Percentiles rank a stretch among this genome's conserved stretches.
These are phyloP conservation scores for Exaiptasia diaphana DNA, from an alignment of 64 coral and sea anemone genomes.

Conservation along the genomic window DNA sequence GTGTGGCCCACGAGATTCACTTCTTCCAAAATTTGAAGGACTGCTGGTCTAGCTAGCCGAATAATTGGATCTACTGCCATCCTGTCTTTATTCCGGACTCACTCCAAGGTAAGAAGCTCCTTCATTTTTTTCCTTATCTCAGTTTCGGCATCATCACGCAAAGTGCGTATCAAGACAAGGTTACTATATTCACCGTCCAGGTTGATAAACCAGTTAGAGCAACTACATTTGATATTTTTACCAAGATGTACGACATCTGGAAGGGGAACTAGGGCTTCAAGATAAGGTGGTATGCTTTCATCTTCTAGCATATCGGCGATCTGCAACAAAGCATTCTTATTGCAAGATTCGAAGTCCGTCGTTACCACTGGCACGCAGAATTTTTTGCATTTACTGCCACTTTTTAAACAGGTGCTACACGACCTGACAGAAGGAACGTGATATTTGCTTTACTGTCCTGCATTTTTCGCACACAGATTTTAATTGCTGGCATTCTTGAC, in stretches of 20 bases:
- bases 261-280: conserved; percentile 4
- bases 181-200: conserved; percentile 4
- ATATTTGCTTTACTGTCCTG: too few relatives aligned
- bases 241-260: conserved; percentile 63
- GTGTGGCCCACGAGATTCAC: conserved; percentile 17
- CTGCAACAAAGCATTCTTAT: not conserved
- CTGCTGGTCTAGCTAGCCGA: conserved; percentile 8
- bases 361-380: not conserved
- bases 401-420: not conserved
- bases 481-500: too few relatives aligned
- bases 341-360: not conserved
- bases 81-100: conserved; percentile 51
- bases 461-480: too few relatives aligned
- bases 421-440: not conserved
- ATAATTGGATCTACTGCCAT: conserved; percentile 51
- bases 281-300: not conserved
- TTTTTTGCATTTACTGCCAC: not conserved
- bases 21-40: conserved; percentile 11
- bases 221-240: conserved; percentile 48
- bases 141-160: not conserved
- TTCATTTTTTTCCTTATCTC: not conserved
- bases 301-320: not conserved
- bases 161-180: conserved; percentile 7
- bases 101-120: conserved; percentile 1
- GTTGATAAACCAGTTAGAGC: conserved; percentile 50